These are phyloP conservation scores for Aradus depressus DNA, from an alignment of 2,888 invertebrate genomes.

Conservation along the genomic window DNA sequence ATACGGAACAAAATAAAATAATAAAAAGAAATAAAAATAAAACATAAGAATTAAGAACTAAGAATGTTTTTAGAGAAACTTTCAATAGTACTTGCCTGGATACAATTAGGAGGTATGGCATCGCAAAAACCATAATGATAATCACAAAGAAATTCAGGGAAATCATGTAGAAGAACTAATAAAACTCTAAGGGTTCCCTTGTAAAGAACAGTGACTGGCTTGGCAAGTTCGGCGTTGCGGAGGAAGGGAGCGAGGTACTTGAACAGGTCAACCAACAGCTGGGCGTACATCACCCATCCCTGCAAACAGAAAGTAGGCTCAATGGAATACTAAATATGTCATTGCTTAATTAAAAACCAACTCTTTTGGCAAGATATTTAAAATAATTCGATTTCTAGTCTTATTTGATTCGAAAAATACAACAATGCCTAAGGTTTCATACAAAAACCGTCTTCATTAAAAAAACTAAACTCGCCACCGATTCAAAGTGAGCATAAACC, in stretches of 20 bases:
- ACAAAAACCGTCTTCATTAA: too few relatives aligned
- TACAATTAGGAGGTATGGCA: slow-evolving; percentile 97
- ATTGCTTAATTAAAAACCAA: too few relatives aligned
- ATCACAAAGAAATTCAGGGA: slow-evolving; percentile 98
- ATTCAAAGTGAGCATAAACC: too few relatives aligned
- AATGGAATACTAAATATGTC: background rate
- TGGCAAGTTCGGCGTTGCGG: slow-evolving; percentile 89
- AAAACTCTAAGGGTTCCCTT: slow-evolving; percentile 92
- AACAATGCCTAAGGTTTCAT: too few relatives aligned
- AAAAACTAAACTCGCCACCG: too few relatives aligned
- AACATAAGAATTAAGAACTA: too few relatives aligned
- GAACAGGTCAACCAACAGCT: slow-evolving; percentile 88
- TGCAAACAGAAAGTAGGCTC: slow-evolving; percentile 36
- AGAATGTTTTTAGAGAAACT: too few relatives aligned
- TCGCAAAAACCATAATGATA: slow-evolving; percentile 99
- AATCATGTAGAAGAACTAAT: slow-evolving; percentile 91
- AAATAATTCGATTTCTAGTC: too few relatives aligned
- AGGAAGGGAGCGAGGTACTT: slow-evolving; percentile 94
- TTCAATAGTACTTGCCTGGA: slow-evolving; percentile 46
- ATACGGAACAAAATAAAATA: too few relatives aligned
- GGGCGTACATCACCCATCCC: slow-evolving; percentile 96
- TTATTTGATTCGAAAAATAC: too few relatives aligned
- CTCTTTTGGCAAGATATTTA: too few relatives aligned
- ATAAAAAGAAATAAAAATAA: background rate
- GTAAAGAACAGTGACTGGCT: slow-evolving; percentile 86